Percentiles rank a stretch among this genome's conserved stretches.
phyloP scores from a whole-genome alignment of 1,140 invertebrate genomes.

The Lepidurus couesii region DNA sequence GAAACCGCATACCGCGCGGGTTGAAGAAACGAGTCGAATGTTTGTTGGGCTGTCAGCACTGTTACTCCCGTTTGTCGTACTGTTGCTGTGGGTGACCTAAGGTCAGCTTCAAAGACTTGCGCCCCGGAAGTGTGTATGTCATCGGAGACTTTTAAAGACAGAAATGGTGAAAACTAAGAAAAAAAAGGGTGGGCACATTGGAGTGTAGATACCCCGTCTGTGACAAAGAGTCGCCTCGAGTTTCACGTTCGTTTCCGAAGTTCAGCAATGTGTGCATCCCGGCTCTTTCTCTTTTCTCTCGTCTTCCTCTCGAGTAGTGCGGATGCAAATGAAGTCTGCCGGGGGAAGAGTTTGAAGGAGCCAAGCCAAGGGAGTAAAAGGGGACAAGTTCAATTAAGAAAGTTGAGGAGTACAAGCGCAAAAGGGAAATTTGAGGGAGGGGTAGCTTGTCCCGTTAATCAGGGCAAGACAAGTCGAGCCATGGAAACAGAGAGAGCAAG shows the following conservation, averaged over 20 bases:
- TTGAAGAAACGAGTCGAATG: neutral
- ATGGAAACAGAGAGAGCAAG: neutral
- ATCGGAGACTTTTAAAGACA: neutral
- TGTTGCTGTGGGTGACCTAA: neutral
- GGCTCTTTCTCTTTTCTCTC: neutral
- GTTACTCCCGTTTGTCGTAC: constrained; percentile 14
- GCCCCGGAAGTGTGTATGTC: constrained; percentile 8
- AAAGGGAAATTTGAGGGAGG: constrained; percentile 16
- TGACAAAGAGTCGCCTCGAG: constrained; percentile 16
- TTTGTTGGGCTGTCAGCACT: neutral
- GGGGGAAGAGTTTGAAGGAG: constrained; percentile 8
- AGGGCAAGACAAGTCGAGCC: constrained; percentile 8
- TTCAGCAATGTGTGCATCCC: neutral
- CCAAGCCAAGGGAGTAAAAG: neutral
- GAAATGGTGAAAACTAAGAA: neutral
- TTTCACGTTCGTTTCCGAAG: constrained; percentile 8
- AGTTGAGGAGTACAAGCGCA: neutral
- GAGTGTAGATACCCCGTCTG: neutral
- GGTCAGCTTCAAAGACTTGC: constrained; percentile 17
- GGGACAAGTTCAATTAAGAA: constrained; percentile 16
- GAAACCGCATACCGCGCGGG: constrained; percentile 5
- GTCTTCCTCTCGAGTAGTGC: neutral
- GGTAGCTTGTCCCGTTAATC: constrained; percentile 17
- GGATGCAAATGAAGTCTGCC: constrained; percentile 5
- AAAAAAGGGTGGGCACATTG: neutral